A percentile compares a stretch with the other conserved stretches of the same genome.
Evolutionary conservation across 2,113 vertebrate genomes (phyloP).

Genomic region (Mobula birostris): DNA sequence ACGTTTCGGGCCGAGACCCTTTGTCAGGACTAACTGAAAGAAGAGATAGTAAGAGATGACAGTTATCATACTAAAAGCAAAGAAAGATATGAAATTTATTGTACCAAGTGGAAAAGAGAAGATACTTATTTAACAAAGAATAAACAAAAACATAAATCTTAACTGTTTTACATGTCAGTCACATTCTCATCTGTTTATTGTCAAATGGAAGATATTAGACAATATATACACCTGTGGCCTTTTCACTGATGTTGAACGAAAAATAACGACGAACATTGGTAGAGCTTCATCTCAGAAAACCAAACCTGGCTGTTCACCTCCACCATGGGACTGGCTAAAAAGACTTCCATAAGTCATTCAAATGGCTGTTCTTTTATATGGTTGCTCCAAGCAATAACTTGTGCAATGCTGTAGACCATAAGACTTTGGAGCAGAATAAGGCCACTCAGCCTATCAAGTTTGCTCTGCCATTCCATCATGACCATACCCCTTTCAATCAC

Average conservation of each 20-base stretch:
- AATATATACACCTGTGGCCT: not conserved
- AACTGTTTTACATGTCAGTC: not conserved
- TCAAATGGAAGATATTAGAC: not conserved
- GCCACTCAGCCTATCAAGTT: no score
- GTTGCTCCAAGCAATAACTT: not conserved
- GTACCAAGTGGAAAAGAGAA: not conserved
- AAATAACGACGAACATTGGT: not conserved
- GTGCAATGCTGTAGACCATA: not conserved
- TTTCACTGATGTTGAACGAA: not conserved
- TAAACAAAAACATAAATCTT: not conserved
- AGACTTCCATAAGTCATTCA: not conserved
- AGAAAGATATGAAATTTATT: not conserved
- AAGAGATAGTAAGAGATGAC: no score
- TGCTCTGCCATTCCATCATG: no score
- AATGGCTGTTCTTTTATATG: not conserved
- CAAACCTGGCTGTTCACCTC: not conserved
- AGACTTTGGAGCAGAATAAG: no score
- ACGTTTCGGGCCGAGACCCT: no score
- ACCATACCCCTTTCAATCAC: no score
- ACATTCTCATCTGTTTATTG: not conserved
- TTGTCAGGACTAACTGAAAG: no score
- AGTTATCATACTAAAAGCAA: not conserved
- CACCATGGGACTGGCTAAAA: not conserved
- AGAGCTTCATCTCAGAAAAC: not conserved
- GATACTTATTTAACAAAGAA: not conserved